Base-by-base conservation (phyloP, 2,888 invertebrate genomes). In the Ferrisia virgata region DNA sequence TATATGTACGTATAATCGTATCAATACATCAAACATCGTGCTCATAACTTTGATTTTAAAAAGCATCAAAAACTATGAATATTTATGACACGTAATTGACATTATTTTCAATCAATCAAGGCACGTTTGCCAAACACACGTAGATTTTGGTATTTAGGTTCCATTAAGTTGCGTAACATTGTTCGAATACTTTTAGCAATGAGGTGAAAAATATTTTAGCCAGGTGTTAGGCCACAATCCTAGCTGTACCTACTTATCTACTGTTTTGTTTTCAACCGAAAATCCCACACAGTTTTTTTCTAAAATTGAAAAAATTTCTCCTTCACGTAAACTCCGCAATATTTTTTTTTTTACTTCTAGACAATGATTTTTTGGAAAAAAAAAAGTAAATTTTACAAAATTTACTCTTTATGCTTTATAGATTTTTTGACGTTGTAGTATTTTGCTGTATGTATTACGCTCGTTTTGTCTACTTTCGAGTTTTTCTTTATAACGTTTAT, bases 401-500 rank as follows among this genome's bases (percentile, higher is more conserved):
- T 69, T 69, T 69, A 69, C 31, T 69, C 18, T 31, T 18, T 31
- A 69, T n/a, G n/a, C 13, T 69, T 69, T 69, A 69, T 69, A 69
- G 69, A 69, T 69, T 69, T 69, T 69, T 69, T 69, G 69, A 69
- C 69, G 69, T 69, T 69, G n/a, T 69, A 31, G 31, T 69, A 69
- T 69, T 69, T 33, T 69, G 13, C 69, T 31, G 28, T 69, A 69
- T 31, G 28, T 69, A 69, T 69, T 69, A 69, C 31, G 13, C 69
- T 69, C 69, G 69, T 69, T 31, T 31, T 69, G 69, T 69, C 28
- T 69, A 69, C 69, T 69, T 69, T 69, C 31, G 31, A 69, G 69
- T 69, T 69, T 69, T 69, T 69, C 69, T 69, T 69, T 69, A 69
- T 69, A 69, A 69, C 69, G 69, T 69, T 69, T 69, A 69, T 69